A percentile compares a stretch with the other conserved stretches of the same genome.
Conservation (phyloP, 2,888 invertebrate species). For the Lacanobia wlatinum region DNA sequence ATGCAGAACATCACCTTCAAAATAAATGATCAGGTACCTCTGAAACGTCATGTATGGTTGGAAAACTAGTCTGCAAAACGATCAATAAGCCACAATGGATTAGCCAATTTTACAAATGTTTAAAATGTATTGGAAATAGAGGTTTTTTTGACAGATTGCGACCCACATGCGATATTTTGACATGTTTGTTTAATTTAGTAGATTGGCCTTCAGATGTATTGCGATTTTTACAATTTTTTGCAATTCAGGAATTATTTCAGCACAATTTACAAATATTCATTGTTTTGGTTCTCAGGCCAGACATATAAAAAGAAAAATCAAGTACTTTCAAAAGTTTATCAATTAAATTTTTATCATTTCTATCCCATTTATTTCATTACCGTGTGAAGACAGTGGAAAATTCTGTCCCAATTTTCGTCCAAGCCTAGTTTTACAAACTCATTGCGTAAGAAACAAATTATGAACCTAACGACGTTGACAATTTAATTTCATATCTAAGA, state of each 20-base stretch:
- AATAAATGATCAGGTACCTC: no score
- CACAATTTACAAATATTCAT: not conserved
- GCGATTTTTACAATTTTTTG: not conserved
- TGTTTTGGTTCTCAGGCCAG: not conserved
- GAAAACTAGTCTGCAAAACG: no score
- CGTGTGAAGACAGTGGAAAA: conserved; percentile 11
- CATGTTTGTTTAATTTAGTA: no score
- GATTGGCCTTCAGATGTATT: no score
- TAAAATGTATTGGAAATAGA: no score
- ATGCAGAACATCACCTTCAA: no score
- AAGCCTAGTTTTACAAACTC: conserved; percentile 17
- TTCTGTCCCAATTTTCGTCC: not conserved
- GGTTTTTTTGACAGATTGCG: no score
- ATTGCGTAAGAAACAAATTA: conserved; percentile 34
- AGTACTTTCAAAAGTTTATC: not conserved
- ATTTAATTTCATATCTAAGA: conserved; percentile 30
- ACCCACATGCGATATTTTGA: no score
- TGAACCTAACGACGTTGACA: conserved; percentile 24
- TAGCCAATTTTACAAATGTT: no score
- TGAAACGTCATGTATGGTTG: no score
- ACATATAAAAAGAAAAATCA: not conserved
- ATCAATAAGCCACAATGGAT: no score
- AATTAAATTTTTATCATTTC: not conserved
- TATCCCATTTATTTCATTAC: conserved; percentile 4
- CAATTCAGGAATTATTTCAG: not conserved